Evolutionary conservation across 1,140 invertebrate species (phyloP), one percentile per base, ranked within the genome.

Genomic region (Megalonaias nervosa): DNA sequence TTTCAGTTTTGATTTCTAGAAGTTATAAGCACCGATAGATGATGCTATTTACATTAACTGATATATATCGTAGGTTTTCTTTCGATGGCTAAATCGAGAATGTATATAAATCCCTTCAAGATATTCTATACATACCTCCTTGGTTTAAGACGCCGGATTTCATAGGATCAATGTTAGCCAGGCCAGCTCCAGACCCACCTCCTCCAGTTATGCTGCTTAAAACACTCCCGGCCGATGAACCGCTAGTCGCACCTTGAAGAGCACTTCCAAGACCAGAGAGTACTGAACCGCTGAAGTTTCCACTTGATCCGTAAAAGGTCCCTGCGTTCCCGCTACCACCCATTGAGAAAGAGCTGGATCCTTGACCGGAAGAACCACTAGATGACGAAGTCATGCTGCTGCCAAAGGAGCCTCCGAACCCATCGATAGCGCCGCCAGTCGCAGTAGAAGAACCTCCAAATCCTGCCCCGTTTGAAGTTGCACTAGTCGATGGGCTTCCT

Each of bases 111-210:
- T 9, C 38, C 6, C 6, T 48, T 48, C 4, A 9, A 48, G 6
- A 48, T 48, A 62, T 15, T 62, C 6, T 11, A 19, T 48, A 17
- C 31, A 68, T 69, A 75, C 74, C 74, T 59, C 74, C 74, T 48
- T 68, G 66, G 56, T 75, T 75, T 17, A 75, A 23, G 2, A 75
- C 74, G 17, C 74, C 74, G 23, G 74, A 75, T 57, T 75, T 75
- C 67, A 75, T 59, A 13, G 74, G 74, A 48, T 75, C 74, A 17
- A 75, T 75, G 21, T 67, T n/a, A 13, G 74, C 74, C 12, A 57
- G 62, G 19, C 74, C 74, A 55, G 21, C 69, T 31, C 74, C 74
- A n/a, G 66, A 58, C 9, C 67, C 74, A 17, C 56, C 57, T 23
- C 60, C 60, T n/a, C 12, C 23, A n/a, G 9, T 62, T 15, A 62